phyloP scores from a whole-genome alignment of 2,888 invertebrate genomes.

The Drosophila mayaguana region DNA sequence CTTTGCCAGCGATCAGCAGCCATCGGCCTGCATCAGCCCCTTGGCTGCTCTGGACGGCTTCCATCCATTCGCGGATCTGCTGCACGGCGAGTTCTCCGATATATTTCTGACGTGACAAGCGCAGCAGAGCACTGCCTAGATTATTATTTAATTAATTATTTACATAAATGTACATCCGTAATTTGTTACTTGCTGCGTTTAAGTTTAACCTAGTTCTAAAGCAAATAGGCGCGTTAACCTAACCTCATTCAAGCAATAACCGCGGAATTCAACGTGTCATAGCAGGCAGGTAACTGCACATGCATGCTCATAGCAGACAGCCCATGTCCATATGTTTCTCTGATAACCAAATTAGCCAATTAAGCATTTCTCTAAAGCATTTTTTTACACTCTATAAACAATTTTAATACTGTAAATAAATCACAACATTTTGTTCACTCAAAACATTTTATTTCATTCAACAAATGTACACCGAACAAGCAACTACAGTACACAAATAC shows the following conservation, averaged over 20 bases:
- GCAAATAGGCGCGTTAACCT: constrained; percentile 44
- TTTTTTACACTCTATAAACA: constrained; percentile 23
- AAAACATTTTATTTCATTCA: neutral
- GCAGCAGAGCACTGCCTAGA: constrained; percentile 30
- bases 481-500: neutral
- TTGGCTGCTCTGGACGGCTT: constrained; percentile 81
- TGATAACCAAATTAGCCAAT: constrained; percentile 53
- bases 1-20: constrained; percentile 80
- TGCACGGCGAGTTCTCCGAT: constrained; percentile 82
- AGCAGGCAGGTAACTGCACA: constrained; percentile 41
- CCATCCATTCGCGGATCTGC: constrained; percentile 83
- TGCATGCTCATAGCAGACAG: constrained; percentile 42
- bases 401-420: constrained; percentile 38
- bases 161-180: neutral
- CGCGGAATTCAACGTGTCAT: constrained; percentile 78
- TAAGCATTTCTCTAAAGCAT: constrained; percentile 55
- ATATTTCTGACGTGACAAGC: constrained; percentile 83
- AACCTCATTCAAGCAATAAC: constrained; percentile 63
- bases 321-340: constrained; percentile 41
- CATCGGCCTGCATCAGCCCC: constrained; percentile 82
- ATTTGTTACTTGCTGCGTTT: constrained; percentile 54
- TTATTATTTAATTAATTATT: constrained; percentile 37
- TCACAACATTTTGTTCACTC: constrained; percentile 58
- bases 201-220: constrained; percentile 54
- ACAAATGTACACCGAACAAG: neutral